phyloP scores from a whole-genome alignment of 2,888 invertebrate species.

The Eilema depressum region DNA sequence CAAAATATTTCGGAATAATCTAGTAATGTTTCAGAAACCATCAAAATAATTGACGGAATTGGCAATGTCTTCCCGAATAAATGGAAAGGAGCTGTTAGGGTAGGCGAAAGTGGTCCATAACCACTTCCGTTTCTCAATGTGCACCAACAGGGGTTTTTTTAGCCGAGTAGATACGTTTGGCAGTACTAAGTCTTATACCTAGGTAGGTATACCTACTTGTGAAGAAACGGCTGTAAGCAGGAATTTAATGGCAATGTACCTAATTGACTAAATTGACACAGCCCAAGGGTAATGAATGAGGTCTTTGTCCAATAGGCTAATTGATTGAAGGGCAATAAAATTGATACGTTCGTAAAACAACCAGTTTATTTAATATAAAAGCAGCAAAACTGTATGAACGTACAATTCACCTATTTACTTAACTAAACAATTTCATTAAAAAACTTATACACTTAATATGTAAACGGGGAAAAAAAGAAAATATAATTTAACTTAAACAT shows the following conservation, averaged over 20 bases:
- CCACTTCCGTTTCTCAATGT: too few species aligned
- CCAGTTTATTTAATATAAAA: slow-evolving; percentile 20
- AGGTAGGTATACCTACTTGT: too few species aligned
- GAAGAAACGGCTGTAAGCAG: too few species aligned
- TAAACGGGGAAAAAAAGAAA: neutral
- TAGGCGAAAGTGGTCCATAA: too few species aligned
- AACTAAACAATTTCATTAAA: slow-evolving; percentile 3
- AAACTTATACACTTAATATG: slow-evolving; percentile 8
- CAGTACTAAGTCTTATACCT: too few species aligned
- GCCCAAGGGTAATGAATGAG: too few species aligned
- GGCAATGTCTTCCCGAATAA: neutral
- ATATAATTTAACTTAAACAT: neutral
- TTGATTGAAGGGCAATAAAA: neutral
- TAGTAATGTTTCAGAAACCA: neutral
- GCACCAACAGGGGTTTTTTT: too few species aligned
- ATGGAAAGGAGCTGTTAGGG: neutral
- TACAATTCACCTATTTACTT: slow-evolving; percentile 10
- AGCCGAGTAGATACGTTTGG: too few species aligned
- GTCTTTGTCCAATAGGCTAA: neutral
- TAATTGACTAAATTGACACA: too few species aligned
- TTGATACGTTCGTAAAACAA: slow-evolving; percentile 1
- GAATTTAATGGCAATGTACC: too few species aligned
- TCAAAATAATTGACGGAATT: neutral
- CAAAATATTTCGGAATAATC: neutral
- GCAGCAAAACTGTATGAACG: slow-evolving; percentile 4